Evolutionary conservation across 23 tunicate genomes (phyloP), one percentile per base, ranked within the genome.

Genomic region (Trididemnum miniatum): DNA sequence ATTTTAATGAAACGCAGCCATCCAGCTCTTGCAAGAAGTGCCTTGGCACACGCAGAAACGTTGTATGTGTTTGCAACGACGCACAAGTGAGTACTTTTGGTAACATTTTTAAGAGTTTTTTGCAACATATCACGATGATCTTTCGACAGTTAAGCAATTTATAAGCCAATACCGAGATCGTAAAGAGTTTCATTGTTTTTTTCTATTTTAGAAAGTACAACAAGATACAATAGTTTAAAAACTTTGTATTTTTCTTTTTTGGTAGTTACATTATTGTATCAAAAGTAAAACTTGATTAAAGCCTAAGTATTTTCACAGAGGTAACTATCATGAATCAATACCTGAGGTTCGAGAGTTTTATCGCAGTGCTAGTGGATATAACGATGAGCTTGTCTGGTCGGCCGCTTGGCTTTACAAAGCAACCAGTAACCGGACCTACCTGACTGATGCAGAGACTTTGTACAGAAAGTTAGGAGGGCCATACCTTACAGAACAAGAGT

Each of bases 401-500:
- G 97, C 94, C 1, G 82, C 88, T 0, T 96, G 99, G 99, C 64
- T 96, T 9, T 91, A 86, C 79, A 89, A 88, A 81, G 99, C 99
- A 0, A 91, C 99, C 24, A 59, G 51, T 25, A 81, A 87, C 0
- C 51, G 57, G 20, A 75, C 63, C 20, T 95, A 95, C 49, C 65
- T 95, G 15, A 36, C 51, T 37, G 92, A 95, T 15, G 95, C 86
- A n/a, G 66, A 78, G 18, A 71, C 73, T 23, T 36, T 78, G 33
- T 95, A 85, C 62, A 38, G 7, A 26, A 36, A 59, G 12, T 39
- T 34, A 5, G 83, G 83, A n/a, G 98, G 95, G 0, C 71, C 74
- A 1, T 44, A 83, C 37, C 37, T 74, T 2, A 69, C 87, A 24
- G 93, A 74, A n/a, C 51, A 50, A 29, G 87, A 86, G 59, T 88